Conservation (phyloP, 2,888 invertebrate genomes). For the Aromia moschata region DNA sequence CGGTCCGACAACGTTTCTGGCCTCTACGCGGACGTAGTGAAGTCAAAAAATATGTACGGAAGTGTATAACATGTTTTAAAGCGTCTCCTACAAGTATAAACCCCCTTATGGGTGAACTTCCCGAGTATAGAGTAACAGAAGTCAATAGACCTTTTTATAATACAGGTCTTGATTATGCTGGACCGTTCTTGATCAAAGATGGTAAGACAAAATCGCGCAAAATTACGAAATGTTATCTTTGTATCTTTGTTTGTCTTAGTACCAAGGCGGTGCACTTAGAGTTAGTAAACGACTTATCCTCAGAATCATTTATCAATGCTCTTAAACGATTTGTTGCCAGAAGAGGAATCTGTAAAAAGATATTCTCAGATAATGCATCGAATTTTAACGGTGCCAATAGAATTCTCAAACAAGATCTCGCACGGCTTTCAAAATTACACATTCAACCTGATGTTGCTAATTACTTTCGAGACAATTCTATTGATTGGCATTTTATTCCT, state of each 20-base stretch:
- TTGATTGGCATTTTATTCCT: constrained; percentile 17
- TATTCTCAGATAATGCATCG: constrained; percentile 47
- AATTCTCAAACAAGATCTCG: constrained; percentile 17
- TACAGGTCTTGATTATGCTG: constrained; percentile 41
- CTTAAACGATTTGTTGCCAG: constrained; percentile 44
- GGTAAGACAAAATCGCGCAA: constrained; percentile 30
- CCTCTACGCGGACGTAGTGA: background rate
- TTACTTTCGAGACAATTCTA: background rate
- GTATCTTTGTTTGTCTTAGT: constrained; percentile 38
- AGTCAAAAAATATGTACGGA: background rate
- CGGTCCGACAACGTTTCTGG: constrained; percentile 30
- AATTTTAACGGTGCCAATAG: constrained; percentile 45
- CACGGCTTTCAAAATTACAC: too few relatives aligned
- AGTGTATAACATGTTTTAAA: constrained; percentile 7
- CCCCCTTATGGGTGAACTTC: constrained; percentile 49
- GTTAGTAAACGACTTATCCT: constrained; percentile 33
- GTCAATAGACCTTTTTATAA: constrained; percentile 34
- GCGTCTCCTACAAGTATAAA: background rate
- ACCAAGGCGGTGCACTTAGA: constrained; percentile 41
- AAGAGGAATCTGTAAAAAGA: constrained; percentile 35
- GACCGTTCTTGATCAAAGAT: constrained; percentile 39
- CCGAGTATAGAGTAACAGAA: constrained; percentile 29
- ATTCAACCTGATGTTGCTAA: background rate
- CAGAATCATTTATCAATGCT: constrained; percentile 38
- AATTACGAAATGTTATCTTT: constrained; percentile 37